Conservation (phyloP, 2,113 vertebrate genomes). For the Budorcas taxicolor region DNA sequence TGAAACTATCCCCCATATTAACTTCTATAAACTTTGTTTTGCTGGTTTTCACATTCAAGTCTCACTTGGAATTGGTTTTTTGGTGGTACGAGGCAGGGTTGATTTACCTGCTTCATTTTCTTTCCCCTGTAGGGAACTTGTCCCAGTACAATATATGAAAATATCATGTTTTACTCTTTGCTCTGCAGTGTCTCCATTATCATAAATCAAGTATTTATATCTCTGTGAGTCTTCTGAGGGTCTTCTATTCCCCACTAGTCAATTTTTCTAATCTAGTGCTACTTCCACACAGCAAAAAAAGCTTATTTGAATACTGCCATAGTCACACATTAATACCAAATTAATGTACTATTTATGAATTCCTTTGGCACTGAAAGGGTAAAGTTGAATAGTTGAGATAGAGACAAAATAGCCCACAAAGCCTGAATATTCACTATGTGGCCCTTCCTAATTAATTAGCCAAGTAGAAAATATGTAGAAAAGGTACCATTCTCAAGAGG, state of each 20-base stretch:
- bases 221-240: not conserved
- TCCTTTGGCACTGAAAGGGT: not conserved
- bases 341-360: not conserved
- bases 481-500: not conserved
- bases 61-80: not conserved
- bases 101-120: not conserved
- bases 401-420: not conserved
- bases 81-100: not conserved
- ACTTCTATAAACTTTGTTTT: not conserved
- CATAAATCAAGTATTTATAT: not conserved
- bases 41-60: not conserved
- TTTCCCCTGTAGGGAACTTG: not conserved
- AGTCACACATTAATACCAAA: not conserved
- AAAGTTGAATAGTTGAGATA: not conserved
- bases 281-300: not conserved
- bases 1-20: not conserved
- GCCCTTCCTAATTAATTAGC: not conserved
- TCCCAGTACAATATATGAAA: not conserved
- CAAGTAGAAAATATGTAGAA: not conserved
- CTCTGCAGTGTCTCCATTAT: not conserved
- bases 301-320: not conserved
- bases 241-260: not conserved
- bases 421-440: not conserved
- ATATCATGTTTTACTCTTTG: not conserved
- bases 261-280: not conserved